A percentile compares a stretch with the other conserved stretches of the same genome.
phyloP scores from a whole-genome alignment of 2,888 invertebrate species.

The Margaritifera margaritifera region DNA sequence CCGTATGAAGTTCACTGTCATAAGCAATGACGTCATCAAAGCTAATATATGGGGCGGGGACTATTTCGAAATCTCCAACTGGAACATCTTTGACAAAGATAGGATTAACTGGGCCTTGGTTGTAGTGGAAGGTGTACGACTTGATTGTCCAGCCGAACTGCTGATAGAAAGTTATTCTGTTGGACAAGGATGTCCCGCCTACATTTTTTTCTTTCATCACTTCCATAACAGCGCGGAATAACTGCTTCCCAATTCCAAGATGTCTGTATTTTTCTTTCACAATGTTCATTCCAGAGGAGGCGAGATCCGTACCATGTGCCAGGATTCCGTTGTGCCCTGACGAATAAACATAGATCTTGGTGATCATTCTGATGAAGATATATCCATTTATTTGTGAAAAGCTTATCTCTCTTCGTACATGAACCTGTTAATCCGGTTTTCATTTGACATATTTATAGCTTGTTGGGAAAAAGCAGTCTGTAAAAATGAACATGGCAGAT shows the following conservation, averaged over 20 bases:
- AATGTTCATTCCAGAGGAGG: slow-evolving; percentile 54
- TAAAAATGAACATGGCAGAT: not conserved
- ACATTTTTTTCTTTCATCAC: slow-evolving; percentile 52
- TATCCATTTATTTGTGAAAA: no score
- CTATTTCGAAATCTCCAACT: slow-evolving; percentile 39
- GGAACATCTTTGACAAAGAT: slow-evolving; percentile 34
- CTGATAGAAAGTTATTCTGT: slow-evolving; percentile 48
- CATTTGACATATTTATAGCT: no score
- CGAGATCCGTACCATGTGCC: slow-evolving; percentile 42
- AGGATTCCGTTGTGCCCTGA: slow-evolving; percentile 54
- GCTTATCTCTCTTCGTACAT: no score
- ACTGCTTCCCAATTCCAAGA: slow-evolving; percentile 40
- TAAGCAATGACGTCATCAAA: slow-evolving; percentile 49
- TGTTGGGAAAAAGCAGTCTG: not conserved
- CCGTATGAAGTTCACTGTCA: slow-evolving; percentile 47
- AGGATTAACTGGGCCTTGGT: slow-evolving; percentile 45
- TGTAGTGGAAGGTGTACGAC: slow-evolving; percentile 51
- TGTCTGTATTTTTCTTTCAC: slow-evolving; percentile 47
- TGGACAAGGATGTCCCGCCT: slow-evolving; percentile 49
- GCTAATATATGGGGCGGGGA: slow-evolving; percentile 30
- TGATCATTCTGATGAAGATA: no score
- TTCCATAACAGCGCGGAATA: slow-evolving; percentile 49
- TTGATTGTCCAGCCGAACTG: slow-evolving; percentile 56
- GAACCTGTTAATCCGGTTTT: no score
- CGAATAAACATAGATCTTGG: not conserved